These are phyloP conservation scores for Phrynocephalus forsythii DNA, from an alignment of 2,797 vertebrate genomes.

Conservation along the genomic window DNA sequence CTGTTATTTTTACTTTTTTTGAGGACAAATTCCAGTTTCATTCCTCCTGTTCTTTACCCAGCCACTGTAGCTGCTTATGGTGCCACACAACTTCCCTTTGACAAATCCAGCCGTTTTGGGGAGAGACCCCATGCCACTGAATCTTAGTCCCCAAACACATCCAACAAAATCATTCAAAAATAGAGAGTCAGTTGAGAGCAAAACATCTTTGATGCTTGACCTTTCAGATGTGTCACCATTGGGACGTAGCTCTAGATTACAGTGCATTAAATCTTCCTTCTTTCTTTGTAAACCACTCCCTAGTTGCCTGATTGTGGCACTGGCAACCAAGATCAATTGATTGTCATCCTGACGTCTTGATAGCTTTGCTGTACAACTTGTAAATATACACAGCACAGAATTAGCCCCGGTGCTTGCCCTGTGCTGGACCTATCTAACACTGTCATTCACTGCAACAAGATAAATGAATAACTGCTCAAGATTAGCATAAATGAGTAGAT, in stretches of 20 bases:
- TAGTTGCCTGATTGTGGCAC: background rate
- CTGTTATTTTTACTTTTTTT: too few species aligned
- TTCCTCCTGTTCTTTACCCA: background rate
- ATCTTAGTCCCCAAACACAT: background rate
- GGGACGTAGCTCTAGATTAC: background rate
- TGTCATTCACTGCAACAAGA: constrained; percentile 20
- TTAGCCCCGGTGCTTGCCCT: background rate
- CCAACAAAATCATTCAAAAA: background rate
- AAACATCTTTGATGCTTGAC: background rate
- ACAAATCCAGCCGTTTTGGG: background rate
- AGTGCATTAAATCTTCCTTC: background rate
- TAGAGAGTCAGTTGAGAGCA: background rate
- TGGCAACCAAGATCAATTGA: background rate
- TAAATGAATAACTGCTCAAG: constrained; percentile 41
- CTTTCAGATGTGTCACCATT: background rate
- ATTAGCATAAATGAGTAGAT: constrained; percentile 41
- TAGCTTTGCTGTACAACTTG: constrained; percentile 5
- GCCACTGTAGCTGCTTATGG: background rate
- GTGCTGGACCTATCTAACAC: background rate
- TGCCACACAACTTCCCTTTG: background rate
- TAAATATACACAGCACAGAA: background rate
- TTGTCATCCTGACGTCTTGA: background rate
- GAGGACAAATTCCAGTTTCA: background rate
- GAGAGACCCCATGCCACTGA: background rate
- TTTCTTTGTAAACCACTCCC: background rate